phyloP scores from a whole-genome alignment of 2,888 invertebrate genomes.

The Tolmerus cingulatus region DNA sequence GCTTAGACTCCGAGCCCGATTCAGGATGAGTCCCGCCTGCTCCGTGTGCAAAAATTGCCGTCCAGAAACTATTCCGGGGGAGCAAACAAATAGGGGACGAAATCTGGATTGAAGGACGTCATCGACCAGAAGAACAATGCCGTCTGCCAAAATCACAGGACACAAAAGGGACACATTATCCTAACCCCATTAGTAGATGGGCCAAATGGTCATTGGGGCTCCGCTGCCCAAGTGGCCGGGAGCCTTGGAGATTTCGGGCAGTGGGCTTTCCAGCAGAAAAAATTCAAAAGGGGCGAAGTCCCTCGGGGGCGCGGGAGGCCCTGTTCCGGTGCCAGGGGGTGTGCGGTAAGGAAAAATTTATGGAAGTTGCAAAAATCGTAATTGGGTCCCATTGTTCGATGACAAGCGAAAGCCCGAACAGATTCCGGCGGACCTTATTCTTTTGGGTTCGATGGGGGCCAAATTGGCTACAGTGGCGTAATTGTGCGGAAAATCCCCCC shows the following conservation, averaged over 20 bases:
- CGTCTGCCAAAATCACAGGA: conserved; percentile 38
- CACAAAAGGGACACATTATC: conserved; percentile 41
- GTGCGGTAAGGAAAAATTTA: conserved; percentile 13
- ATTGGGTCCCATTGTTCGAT: conserved; percentile 38
- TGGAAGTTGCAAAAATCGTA: conserved; percentile 39
- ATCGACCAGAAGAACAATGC: conserved; percentile 34
- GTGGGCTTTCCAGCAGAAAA: neutral
- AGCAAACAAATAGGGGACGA: conserved; percentile 12
- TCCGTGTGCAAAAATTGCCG: conserved; percentile 24
- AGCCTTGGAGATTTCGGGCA: neutral
- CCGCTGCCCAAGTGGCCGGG: neutral
- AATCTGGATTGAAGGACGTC: conserved; percentile 17
- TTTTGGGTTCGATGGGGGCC: neutral
- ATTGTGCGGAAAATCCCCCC: conserved; percentile 29
- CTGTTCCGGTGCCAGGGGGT: neutral
- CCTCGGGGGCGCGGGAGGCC: neutral
- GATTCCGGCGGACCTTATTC: conserved; percentile 15
- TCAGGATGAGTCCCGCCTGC: neutral
- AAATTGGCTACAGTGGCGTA: conserved; percentile 16
- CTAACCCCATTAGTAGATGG: conserved; percentile 41
- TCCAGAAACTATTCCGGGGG: conserved; percentile 11
- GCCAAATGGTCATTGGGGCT: conserved; percentile 40
- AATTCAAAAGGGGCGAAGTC: neutral
- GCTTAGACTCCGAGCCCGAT: neutral
- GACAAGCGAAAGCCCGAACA: conserved; percentile 16